Conservation (phyloP, 2,113 vertebrate genomes). For the Rhinopomastus cyanomelas region DNA sequence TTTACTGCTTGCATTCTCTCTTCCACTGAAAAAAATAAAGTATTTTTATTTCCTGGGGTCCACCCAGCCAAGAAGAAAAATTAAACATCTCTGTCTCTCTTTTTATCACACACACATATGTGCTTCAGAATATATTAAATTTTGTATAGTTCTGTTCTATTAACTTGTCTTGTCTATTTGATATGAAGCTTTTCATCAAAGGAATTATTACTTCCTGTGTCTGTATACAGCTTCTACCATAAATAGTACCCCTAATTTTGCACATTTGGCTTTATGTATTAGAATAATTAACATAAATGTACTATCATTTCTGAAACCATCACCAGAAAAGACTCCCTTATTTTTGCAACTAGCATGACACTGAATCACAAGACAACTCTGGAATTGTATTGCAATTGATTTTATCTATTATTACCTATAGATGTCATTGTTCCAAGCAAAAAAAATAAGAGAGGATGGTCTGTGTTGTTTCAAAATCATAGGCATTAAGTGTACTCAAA, state of each 20-base stretch:
- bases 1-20: neutral
- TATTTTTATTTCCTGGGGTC: neutral
- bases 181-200: neutral
- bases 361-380: neutral
- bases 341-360: neutral
- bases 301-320: neutral
- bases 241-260: neutral
- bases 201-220: neutral
- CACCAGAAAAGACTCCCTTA: neutral
- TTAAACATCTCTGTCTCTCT: neutral
- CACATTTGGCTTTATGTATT: neutral
- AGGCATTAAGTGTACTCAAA: neutral
- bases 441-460: neutral
- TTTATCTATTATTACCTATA: neutral
- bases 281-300: neutral
- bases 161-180: neutral
- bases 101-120: neutral
- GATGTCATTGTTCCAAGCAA: neutral
- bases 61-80: neutral
- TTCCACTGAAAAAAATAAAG: neutral
- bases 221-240: neutral
- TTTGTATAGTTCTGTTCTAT: neutral
- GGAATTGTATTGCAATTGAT: neutral
- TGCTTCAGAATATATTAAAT: neutral
- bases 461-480: neutral